Evolutionary conservation across 2,888 invertebrate genomes (phyloP).

Genomic region (Andrena flavipes): DNA sequence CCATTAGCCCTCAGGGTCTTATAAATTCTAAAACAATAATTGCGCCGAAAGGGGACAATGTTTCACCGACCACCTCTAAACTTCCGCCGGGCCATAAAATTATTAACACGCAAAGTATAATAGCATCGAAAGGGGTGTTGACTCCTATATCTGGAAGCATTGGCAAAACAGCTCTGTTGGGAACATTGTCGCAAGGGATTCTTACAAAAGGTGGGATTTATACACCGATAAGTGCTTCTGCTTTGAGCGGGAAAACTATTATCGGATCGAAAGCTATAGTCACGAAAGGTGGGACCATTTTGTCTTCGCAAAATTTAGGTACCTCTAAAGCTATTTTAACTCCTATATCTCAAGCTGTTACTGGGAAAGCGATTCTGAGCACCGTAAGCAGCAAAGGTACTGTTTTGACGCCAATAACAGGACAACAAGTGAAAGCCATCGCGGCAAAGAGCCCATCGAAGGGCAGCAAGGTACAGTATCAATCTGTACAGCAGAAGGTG

Average conservation of each 20-base stretch:
- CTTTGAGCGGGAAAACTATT: slow-evolving; percentile 75
- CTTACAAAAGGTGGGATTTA: slow-evolving; percentile 77
- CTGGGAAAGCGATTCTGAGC: slow-evolving; percentile 74
- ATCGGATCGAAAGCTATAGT: slow-evolving; percentile 78
- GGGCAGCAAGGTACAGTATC: slow-evolving; percentile 77
- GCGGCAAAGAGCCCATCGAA: slow-evolving; percentile 78
- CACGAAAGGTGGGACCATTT: slow-evolving; percentile 74
- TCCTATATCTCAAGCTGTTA: slow-evolving; percentile 74
- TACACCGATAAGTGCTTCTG: slow-evolving; percentile 75
- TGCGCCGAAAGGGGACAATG: slow-evolving; percentile 82
- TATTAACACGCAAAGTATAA: slow-evolving; percentile 80
- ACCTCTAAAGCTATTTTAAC: slow-evolving; percentile 76
- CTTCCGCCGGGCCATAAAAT: slow-evolving; percentile 84
- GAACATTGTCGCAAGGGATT: slow-evolving; percentile 75
- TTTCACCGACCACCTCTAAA: slow-evolving; percentile 79
- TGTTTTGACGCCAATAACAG: slow-evolving; percentile 82
- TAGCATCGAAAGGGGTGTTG: slow-evolving; percentile 81
- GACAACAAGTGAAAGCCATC: slow-evolving; percentile 82
- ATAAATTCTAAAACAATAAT: slow-evolving; percentile 74
- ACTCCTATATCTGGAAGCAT: slow-evolving; percentile 84
- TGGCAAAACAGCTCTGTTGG: slow-evolving; percentile 73
- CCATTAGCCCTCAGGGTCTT: slow-evolving; percentile 72
- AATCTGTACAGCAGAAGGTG: slow-evolving; percentile 77
- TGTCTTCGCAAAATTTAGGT: slow-evolving; percentile 74
- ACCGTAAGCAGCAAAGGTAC: slow-evolving; percentile 77